Evolutionary conservation across 2,113 vertebrate genomes (phyloP).

Genomic region (Notiomystis cincta): DNA sequence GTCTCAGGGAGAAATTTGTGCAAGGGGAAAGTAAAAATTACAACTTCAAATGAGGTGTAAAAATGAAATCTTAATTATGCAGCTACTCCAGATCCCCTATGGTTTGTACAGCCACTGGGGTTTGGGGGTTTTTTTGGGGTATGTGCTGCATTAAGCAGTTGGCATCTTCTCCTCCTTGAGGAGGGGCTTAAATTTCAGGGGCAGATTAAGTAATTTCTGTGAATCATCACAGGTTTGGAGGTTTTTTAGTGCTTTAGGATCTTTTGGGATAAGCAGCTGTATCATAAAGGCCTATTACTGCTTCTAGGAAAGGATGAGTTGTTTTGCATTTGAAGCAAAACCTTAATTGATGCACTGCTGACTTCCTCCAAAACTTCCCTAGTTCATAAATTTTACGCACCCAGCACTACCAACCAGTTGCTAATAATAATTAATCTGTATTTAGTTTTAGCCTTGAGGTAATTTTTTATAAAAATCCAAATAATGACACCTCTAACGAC

Average conservation of each 20-base stretch:
- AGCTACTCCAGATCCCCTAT: neutral
- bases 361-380: neutral
- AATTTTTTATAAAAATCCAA: neutral
- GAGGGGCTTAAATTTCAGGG: neutral
- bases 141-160: neutral
- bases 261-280: conserved; percentile 7
- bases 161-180: neutral
- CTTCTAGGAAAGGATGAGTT: neutral
- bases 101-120: neutral
- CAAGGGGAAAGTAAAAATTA: neutral
- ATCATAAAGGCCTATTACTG: neutral
- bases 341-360: neutral
- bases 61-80: conserved; percentile 1
- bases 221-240: neutral
- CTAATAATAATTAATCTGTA: neutral
- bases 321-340: conserved; percentile 27
- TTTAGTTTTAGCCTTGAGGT: neutral
- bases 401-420: neutral
- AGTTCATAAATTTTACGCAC: neutral
- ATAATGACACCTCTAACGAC: neutral
- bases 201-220: neutral
- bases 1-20: neutral
- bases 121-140: neutral
- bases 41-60: conserved; percentile 17
- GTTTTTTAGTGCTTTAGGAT: neutral